These are phyloP conservation scores for Hoplodrina blanda DNA, from an alignment of 2,888 invertebrate genomes.

Conservation along the genomic window DNA sequence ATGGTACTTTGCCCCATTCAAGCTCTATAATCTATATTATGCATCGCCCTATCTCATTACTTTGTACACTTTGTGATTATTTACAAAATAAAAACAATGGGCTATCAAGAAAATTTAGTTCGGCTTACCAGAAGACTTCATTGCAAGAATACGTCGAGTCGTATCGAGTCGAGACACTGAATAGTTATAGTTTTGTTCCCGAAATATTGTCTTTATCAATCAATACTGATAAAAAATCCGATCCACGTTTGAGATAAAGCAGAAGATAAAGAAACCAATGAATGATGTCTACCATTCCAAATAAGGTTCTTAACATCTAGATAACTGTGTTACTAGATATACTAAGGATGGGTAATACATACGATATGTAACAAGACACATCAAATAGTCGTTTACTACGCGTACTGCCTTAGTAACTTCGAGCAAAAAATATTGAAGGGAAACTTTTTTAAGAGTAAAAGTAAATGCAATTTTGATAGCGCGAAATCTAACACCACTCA, in stretches of 20 bases:
- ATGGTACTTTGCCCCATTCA: too few relatives aligned
- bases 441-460: too few relatives aligned
- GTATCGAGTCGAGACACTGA: constrained; percentile 27
- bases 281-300: constrained; percentile 18
- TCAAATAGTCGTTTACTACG: too few relatives aligned
- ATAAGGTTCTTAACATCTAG: constrained; percentile 45
- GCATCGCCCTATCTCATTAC: too few relatives aligned
- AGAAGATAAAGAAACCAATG: constrained; percentile 35
- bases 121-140: constrained; percentile 55
- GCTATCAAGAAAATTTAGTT: neutral
- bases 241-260: constrained; percentile 52
- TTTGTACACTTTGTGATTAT: neutral
- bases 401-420: too few relatives aligned
- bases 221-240: constrained; percentile 55
- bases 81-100: neutral
- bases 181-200: constrained; percentile 22
- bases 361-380: too few relatives aligned
- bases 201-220: constrained; percentile 50
- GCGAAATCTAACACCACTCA: too few relatives aligned
- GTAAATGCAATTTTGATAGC: too few relatives aligned
- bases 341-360: neutral
- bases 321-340: constrained; percentile 20
- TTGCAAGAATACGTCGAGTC: constrained; percentile 32
- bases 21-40: too few relatives aligned
- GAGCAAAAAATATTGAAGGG: too few relatives aligned